Percentiles rank a stretch among this genome's conserved stretches.
Conservation (phyloP, 2,888 invertebrate genomes). For the Malthinus seriepunctatus region DNA sequence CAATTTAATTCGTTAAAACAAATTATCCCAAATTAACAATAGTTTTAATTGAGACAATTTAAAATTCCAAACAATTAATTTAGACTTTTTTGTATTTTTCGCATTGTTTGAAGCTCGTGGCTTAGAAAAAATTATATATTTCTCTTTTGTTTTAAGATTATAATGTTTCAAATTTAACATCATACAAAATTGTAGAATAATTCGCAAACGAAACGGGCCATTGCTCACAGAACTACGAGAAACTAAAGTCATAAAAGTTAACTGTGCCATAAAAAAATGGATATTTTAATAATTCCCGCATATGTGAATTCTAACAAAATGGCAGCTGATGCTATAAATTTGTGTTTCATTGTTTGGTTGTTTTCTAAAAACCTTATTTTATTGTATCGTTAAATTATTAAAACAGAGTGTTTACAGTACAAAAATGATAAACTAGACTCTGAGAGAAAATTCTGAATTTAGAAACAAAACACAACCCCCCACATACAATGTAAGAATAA, state of each 20-base stretch:
- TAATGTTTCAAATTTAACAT: conserved; percentile 14
- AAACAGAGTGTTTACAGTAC: too few species aligned
- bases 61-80: too few species aligned
- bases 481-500: too few species aligned
- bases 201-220: conserved; percentile 23
- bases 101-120: background rate
- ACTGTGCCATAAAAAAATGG: conserved; percentile 27
- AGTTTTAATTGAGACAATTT: background rate
- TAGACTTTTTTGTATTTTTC: background rate
- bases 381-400: too few species aligned
- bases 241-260: conserved; percentile 29
- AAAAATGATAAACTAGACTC: too few species aligned
- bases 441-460: too few species aligned
- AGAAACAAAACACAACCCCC: too few species aligned
- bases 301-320: conserved; percentile 22
- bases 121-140: background rate
- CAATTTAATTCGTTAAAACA: background rate
- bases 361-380: conserved; percentile 5
- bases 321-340: conserved; percentile 27
- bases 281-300: conserved; percentile 32
- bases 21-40: background rate
- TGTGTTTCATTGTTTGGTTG: conserved; percentile 17
- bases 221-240: conserved; percentile 27
- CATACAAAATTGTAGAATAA: conserved; percentile 21
- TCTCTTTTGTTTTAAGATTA: background rate